Base-by-base conservation (phyloP, 2,113 vertebrate species). In the Leucoraja erinaceus region DNA sequence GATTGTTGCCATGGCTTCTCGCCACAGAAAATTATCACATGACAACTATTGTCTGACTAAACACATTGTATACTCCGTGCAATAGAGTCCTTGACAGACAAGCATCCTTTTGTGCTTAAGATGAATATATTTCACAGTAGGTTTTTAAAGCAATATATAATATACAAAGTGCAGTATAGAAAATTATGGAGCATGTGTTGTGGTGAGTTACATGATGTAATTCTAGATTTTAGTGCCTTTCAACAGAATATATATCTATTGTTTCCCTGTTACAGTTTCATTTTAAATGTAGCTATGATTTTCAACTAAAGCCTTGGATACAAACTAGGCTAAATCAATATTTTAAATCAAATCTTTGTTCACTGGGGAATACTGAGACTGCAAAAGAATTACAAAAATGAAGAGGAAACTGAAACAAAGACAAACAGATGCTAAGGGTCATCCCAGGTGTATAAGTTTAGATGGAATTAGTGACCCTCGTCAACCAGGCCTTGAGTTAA, bases 1-100 rank as follows among this genome's bases (percentile, higher is more conserved):
- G 68, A 66, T 25, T 91, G 63, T 91, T 68, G 66, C 88, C 63
- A 91, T 91, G 88, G 88, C n/a, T 70, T 18, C 88, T 22, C 31
- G 5, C 20, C 33, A 91, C 63, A 70, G 88, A 72, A 72, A 91
- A 91, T 91, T 22, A 70, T 70, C 66, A 91, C 66, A 20, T 47
- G 63, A 47, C 63, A 91, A 91, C 66, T 33, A 91, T 47, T 70
- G 38, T 72, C 66, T 72, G 31, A 20, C 66, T 70, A 47, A 47
- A 38, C 16, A 83, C 38, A 22, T 61, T 90, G 61, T 20, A 91
- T 91, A 20, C 66, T 91, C 33, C 38, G 10, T 91, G 66, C 25
- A 47, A 47, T 47, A 54, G n/a, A 70, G 88, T 70, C 88, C 88
- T 70, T 70, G 88, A 70, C 31, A 91, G 63, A 38, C 12, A 22